These are phyloP conservation scores for Etia nguti DNA, from an alignment of 2,113 vertebrate genomes.

Conservation along the genomic window DNA sequence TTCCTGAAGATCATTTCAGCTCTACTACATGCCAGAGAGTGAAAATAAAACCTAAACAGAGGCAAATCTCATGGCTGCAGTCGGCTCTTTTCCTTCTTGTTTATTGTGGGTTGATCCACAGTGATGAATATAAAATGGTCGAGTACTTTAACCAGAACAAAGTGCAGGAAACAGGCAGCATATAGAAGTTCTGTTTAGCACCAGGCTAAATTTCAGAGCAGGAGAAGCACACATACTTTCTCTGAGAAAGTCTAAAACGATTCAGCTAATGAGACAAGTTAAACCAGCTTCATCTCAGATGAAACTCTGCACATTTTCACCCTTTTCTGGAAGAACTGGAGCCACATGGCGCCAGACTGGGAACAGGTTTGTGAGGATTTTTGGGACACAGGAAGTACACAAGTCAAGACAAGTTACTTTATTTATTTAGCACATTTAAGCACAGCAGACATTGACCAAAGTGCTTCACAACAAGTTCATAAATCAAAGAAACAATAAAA, in stretches of 20 bases:
- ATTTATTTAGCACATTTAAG: accelerated
- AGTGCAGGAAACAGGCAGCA: too few species aligned
- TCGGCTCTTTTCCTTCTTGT: not conserved
- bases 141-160: not conserved
- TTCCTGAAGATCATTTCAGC: not conserved
- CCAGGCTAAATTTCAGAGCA: not conserved
- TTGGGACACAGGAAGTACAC: not conserved
- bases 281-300: not conserved
- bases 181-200: accelerated
- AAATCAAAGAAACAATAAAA: not conserved
- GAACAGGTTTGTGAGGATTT: not conserved
- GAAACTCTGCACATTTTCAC: accelerated
- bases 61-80: not conserved
- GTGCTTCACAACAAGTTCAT: not conserved
- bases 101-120: not conserved
- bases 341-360: accelerated
- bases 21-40: accelerated
- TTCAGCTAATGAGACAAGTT: not conserved
- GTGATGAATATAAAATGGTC: accelerated
- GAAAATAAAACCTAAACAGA: not conserved
- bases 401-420: not conserved
- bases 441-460: accelerated
- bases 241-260: accelerated
- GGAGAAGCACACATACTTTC: accelerated
- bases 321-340: not conserved